Base-by-base conservation (phyloP, 2,888 invertebrate genomes). In the Chironomus riparius region DNA sequence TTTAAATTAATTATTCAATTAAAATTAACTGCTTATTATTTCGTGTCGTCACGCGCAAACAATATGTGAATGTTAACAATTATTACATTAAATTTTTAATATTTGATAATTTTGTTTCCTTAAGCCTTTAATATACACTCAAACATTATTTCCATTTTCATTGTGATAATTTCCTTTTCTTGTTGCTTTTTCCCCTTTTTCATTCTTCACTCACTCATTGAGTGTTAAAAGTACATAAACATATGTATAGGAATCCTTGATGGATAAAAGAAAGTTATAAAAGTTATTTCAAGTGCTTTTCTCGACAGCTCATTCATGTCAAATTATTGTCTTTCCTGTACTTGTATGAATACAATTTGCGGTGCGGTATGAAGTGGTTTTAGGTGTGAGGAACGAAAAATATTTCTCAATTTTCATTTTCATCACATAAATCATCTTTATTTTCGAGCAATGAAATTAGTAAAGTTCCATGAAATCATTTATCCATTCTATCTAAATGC, bases 1-100 rank as follows among this genome's bases (percentile, higher is more conserved):
- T 65, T 65, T 65, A 24, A 65, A 65, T 74, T 62, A 74, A 74
- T 74, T 74, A 68, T 74, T 74, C 74, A 74, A 74, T 74, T 68
- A 68, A 48, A 65, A 68, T 74, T 65, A 38, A 65, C 65, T n/a
- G 61, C 73, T 21, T 68, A 62, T 73, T 73, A 28, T 73, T 56
- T 18, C 21, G 22, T 13, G 4, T 18, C 22, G 70, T 50, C 70
- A 24, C 22, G 22, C 22, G 22, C 50, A 7, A 65, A 70, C 21
- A 50, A 70, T 28, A 50, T 28, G 28, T 22, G 38, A 22, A 15
- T 22, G 22, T 28, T 15, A 18, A 68, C 72, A 47, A 24, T 65
- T 13, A 24, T 38, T 22, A 73, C 21, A 73, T 73, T 71, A 71
- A 71, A 71, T 62, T 73, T 62, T 73, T 50, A 73, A 73, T 50